Percentiles rank a stretch among this genome's conserved stretches.
These are phyloP conservation scores for Procambarus virginalis DNA, from an alignment of 1,140 invertebrate genomes.

Conservation along the genomic window DNA sequence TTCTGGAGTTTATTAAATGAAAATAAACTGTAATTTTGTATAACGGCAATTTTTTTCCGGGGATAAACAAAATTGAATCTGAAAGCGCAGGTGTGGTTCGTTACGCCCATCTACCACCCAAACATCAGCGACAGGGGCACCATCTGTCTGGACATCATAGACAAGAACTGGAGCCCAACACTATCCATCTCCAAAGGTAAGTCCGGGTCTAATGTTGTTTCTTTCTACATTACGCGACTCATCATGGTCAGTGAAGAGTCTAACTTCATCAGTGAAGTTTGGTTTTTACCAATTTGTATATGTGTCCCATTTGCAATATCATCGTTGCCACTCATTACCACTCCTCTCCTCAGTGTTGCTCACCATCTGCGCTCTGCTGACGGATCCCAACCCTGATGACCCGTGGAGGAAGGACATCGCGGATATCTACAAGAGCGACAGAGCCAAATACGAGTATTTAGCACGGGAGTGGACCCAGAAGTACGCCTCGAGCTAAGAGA, in stretches of 20 bases:
- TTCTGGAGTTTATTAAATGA: no score
- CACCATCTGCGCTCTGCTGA: conserved; percentile 98
- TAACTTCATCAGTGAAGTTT: no score
- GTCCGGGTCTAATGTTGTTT: not conserved
- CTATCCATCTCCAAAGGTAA: conserved; percentile 78
- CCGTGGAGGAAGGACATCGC: conserved; percentile 99
- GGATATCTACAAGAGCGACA: conserved; percentile 99
- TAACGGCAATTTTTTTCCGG: no score
- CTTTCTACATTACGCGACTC: no score
- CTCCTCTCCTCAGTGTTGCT: conserved; percentile 85
- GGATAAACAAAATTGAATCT: no score
- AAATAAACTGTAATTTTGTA: no score
- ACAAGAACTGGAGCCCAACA: conserved; percentile 78
- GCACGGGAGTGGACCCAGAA: conserved; percentile 64
- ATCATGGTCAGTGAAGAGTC: no score
- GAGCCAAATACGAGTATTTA: conserved; percentile 80
- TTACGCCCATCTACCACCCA: conserved; percentile 79
- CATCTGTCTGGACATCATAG: conserved; percentile 79
- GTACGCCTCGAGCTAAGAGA: conserved; percentile 33
- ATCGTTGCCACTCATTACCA: no score
- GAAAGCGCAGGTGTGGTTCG: conserved; percentile 73
- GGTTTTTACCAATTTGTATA: no score
- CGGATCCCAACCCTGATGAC: conserved; percentile 99
- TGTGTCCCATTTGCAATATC: no score
- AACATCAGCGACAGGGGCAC: conserved; percentile 79